Percentiles rank a stretch among this genome's conserved stretches.
Conservation (phyloP, 2,888 invertebrate species). For the Hydrotaea cyrtoneurina region DNA sequence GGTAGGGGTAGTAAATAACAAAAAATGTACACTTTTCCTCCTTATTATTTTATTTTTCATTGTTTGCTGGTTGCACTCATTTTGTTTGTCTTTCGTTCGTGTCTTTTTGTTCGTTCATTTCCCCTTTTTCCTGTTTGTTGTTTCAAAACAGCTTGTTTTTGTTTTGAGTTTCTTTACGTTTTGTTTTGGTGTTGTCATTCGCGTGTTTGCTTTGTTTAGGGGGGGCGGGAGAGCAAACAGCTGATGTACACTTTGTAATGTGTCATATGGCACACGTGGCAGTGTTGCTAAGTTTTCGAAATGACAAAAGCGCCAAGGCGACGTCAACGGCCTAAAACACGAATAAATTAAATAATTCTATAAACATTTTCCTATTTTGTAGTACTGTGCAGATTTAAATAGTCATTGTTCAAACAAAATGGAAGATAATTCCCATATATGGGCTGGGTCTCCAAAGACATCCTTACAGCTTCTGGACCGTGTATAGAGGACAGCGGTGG, state of each 20-base stretch:
- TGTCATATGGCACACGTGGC: constrained; percentile 1
- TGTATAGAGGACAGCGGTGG: too few relatives aligned
- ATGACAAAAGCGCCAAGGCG: too few relatives aligned
- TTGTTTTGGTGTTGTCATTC: constrained; percentile 71
- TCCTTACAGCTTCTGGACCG: too few relatives aligned
- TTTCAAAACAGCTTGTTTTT: constrained; percentile 55
- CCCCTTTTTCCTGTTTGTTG: constrained; percentile 42
- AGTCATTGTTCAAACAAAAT: too few relatives aligned
- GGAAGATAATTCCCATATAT: too few relatives aligned
- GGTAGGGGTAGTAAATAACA: neutral
- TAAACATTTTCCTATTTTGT: too few relatives aligned
- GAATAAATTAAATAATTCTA: too few relatives aligned
- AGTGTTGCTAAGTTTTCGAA: neutral
- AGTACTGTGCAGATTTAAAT: too few relatives aligned
- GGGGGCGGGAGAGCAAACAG: constrained; percentile 41
- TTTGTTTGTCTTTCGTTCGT: neutral
- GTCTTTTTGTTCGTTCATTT: neutral
- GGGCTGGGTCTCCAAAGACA: too few relatives aligned
- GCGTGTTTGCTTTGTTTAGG: constrained; percentile 68
- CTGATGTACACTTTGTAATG: constrained; percentile 42
- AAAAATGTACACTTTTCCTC: neutral
- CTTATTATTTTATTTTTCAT: neutral
- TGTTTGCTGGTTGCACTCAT: constrained; percentile 3
- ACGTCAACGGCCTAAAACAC: too few relatives aligned
- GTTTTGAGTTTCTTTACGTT: constrained; percentile 70